Percentiles rank a stretch among this genome's conserved stretches.
These are phyloP conservation scores for Platysteira castanea DNA, from an alignment of 2,113 vertebrate genomes.

Conservation along the genomic window DNA sequence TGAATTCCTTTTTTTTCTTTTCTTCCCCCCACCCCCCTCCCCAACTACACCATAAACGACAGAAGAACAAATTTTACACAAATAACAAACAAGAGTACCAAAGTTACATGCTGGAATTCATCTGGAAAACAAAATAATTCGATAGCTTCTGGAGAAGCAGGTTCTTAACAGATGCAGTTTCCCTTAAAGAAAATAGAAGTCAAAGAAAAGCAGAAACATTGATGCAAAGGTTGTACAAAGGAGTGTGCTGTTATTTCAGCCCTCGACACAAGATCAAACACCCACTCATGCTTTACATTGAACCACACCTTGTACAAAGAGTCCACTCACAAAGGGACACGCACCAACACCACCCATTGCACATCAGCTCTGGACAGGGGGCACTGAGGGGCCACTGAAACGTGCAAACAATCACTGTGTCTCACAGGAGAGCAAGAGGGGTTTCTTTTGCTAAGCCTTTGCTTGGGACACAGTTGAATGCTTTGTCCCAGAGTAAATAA, in stretches of 20 bases:
- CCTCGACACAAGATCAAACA: constrained; percentile 42
- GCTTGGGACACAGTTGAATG: background rate
- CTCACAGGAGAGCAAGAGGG: background rate
- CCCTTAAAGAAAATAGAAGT: constrained; percentile 50
- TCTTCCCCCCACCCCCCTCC: background rate
- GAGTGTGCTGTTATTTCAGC: constrained; percentile 56
- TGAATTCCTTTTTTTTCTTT: constrained; percentile 49
- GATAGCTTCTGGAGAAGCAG: constrained; percentile 52
- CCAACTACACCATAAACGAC: constrained; percentile 79
- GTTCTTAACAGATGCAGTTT: constrained; percentile 60
- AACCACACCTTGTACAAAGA: constrained; percentile 45
- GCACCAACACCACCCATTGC: constrained; percentile 48
- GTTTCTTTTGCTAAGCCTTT: background rate
- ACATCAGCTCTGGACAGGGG: constrained; percentile 23
- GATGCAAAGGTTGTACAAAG: constrained; percentile 46
- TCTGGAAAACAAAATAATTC: constrained; percentile 63
- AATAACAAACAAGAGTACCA: constrained; percentile 80
- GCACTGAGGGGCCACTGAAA: background rate
- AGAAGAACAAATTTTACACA: constrained; percentile 78
- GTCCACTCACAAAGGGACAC: constrained; percentile 55
- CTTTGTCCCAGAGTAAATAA: background rate
- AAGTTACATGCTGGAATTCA: constrained; percentile 82
- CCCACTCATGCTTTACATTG: constrained; percentile 53
- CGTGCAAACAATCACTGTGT: background rate
- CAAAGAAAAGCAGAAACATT: constrained; percentile 46